Evolutionary conservation across 2,888 invertebrate species (phyloP).

Genomic region (Odontocerum albicorne): DNA sequence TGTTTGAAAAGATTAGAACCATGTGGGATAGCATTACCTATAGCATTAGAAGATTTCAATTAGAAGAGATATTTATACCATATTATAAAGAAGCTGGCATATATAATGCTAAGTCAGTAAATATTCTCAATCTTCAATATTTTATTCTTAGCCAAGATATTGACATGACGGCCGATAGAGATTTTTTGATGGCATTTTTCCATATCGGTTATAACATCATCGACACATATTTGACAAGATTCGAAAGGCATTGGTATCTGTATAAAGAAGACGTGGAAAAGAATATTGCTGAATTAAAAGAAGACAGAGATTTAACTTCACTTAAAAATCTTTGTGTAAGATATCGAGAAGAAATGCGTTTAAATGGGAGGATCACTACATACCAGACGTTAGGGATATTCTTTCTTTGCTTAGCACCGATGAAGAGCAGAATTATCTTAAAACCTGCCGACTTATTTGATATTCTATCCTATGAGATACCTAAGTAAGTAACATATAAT

Average conservation of each 20-base stretch:
- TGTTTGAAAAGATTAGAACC: slow-evolving; percentile 62
- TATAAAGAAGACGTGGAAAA: slow-evolving; percentile 70
- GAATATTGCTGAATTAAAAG: slow-evolving; percentile 62
- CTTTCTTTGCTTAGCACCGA: slow-evolving; percentile 67
- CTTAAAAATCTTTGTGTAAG: slow-evolving; percentile 69
- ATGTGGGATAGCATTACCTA: slow-evolving; percentile 68
- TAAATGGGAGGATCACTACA: slow-evolving; percentile 66
- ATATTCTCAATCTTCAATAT: slow-evolving; percentile 1
- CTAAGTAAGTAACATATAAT: slow-evolving; percentile 59
- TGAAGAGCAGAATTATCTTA: slow-evolving; percentile 72
- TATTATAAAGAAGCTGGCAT: slow-evolving; percentile 7
- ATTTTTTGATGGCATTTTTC: slow-evolving; percentile 60
- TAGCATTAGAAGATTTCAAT: slow-evolving; percentile 11
- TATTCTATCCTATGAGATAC: slow-evolving; percentile 64
- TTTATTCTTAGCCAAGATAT: slow-evolving; percentile 71
- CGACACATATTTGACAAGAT: slow-evolving; percentile 64
- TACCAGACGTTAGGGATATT: slow-evolving; percentile 74
- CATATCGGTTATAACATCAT: slow-evolving; percentile 64
- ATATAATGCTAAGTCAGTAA: not conserved
- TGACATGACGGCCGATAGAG: slow-evolving; percentile 56
- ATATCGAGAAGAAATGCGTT: slow-evolving; percentile 69
- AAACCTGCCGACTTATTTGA: slow-evolving; percentile 70
- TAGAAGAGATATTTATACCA: slow-evolving; percentile 4
- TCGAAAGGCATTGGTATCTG: slow-evolving; percentile 65
- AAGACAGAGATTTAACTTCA: slow-evolving; percentile 64